Percentiles rank a stretch among this genome's conserved stretches.
Evolutionary conservation across 2,113 vertebrate genomes (phyloP).

Genomic region (Muntiacus reevesi): DNA sequence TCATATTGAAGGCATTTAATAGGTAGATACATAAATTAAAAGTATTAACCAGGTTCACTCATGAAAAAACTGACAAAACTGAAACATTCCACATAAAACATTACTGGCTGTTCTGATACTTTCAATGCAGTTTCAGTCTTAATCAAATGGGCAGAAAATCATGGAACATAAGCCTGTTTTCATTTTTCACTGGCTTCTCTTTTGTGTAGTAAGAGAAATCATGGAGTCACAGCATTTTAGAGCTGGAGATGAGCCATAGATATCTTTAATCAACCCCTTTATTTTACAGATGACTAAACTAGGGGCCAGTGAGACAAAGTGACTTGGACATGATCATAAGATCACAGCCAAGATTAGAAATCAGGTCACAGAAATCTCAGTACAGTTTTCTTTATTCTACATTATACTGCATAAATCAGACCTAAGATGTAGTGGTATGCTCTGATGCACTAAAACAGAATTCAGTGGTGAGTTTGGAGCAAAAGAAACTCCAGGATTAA

Average conservation of each 20-base stretch:
- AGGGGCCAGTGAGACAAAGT: background rate
- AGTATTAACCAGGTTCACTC: background rate
- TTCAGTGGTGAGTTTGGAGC: background rate
- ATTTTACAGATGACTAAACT: slow-evolving; percentile 8
- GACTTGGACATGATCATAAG: background rate
- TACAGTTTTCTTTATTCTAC: background rate
- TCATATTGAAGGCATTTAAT: background rate
- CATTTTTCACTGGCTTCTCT: background rate
- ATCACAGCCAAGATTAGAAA: slow-evolving; percentile 6
- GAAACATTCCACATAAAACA: background rate
- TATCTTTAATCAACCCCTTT: background rate
- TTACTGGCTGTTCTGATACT: background rate
- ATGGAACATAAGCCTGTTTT: background rate
- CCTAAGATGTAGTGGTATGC: background rate
- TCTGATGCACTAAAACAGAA: background rate
- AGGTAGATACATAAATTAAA: background rate
- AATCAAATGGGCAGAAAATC: background rate
- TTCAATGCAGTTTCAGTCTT: background rate
- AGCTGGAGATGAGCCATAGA: background rate
- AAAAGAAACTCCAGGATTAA: background rate
- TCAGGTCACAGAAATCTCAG: background rate
- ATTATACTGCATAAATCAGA: background rate
- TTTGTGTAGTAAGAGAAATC: background rate
- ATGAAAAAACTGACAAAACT: background rate
- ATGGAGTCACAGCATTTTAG: background rate